Percentiles rank a stretch among this genome's conserved stretches.
phyloP scores from a whole-genome alignment of 1,140 invertebrate genomes.

The Pachyrhynchus sulphureomaculatus region DNA sequence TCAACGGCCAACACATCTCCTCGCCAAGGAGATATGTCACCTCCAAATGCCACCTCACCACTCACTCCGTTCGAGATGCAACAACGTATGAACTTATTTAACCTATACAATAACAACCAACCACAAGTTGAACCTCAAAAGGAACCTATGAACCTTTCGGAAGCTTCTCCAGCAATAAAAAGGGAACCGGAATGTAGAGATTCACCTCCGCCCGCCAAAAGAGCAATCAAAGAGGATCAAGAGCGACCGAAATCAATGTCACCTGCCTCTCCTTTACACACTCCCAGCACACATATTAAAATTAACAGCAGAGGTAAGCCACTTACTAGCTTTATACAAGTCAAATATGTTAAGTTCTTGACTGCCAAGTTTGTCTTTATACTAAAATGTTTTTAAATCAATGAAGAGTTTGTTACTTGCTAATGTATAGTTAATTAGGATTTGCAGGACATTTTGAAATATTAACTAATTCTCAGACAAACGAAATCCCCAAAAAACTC shows the following conservation, averaged over 20 bases:
- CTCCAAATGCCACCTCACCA: conserved; percentile 57
- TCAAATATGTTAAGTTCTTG: too few relatives aligned
- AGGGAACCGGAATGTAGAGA: conserved; percentile 62
- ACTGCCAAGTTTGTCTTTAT: too few relatives aligned
- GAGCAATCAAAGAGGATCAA: conserved; percentile 55
- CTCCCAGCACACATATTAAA: conserved; percentile 78
- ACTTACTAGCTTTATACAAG: too few relatives aligned
- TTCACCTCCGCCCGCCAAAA: conserved; percentile 61
- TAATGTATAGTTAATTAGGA: too few relatives aligned
- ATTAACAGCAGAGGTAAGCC: conserved; percentile 84
- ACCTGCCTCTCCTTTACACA: conserved; percentile 18
- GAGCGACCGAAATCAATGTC: conserved; percentile 36
- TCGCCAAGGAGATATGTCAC: conserved; percentile 59
- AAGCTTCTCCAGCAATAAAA: conserved; percentile 58
- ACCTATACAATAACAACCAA: conserved; percentile 71
- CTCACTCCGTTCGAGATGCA: conserved; percentile 73
- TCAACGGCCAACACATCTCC: conserved; percentile 53
- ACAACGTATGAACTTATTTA: conserved; percentile 76
- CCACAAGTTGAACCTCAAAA: conserved; percentile 58
- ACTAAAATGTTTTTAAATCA: too few relatives aligned
- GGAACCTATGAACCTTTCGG: conserved; percentile 63
- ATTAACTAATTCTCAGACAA: too few relatives aligned
- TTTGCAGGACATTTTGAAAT: too few relatives aligned
- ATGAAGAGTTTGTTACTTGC: too few relatives aligned
- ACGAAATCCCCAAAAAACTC: too few relatives aligned